phyloP scores from a whole-genome alignment of 2,888 invertebrate species.

The Imbricaverruca yamaguchii region DNA sequence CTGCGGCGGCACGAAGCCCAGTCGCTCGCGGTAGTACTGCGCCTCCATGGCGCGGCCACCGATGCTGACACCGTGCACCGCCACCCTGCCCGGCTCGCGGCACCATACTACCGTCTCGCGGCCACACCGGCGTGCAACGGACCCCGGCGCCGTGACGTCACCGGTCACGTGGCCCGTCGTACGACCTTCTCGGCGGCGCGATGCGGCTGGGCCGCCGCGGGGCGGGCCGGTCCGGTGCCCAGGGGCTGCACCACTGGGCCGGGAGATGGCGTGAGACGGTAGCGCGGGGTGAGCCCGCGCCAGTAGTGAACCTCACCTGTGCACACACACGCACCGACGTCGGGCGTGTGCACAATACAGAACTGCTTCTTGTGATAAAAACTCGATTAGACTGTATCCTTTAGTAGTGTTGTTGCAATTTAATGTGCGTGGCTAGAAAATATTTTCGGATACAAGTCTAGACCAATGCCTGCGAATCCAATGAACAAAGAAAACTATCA shows the following conservation, averaged over 20 bases:
- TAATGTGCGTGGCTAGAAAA: too few species aligned
- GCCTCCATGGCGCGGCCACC: background rate
- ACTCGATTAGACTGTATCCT: too few species aligned
- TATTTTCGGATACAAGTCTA: too few species aligned
- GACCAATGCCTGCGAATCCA: too few species aligned
- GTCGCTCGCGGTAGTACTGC: conserved; percentile 25
- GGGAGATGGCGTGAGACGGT: too few species aligned
- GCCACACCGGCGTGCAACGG: background rate
- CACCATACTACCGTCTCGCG: background rate
- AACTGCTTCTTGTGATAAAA: too few species aligned
- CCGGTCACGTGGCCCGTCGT: background rate
- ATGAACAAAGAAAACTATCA: too few species aligned
- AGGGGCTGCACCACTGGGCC: background rate
- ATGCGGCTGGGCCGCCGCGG: background rate
- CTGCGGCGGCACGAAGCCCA: conserved; percentile 25
- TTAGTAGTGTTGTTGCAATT: too few species aligned
- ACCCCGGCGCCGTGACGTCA: background rate
- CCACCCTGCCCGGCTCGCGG: background rate
- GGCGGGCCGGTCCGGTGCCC: background rate
- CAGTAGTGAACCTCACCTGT: too few species aligned
- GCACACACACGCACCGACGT: too few species aligned
- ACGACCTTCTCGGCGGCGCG: background rate
- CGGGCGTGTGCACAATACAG: too few species aligned
- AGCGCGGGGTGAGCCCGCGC: too few species aligned
- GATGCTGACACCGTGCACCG: background rate